These are phyloP conservation scores for Narcine bancroftii DNA, from an alignment of 2,113 vertebrate species.

Conservation along the genomic window DNA sequence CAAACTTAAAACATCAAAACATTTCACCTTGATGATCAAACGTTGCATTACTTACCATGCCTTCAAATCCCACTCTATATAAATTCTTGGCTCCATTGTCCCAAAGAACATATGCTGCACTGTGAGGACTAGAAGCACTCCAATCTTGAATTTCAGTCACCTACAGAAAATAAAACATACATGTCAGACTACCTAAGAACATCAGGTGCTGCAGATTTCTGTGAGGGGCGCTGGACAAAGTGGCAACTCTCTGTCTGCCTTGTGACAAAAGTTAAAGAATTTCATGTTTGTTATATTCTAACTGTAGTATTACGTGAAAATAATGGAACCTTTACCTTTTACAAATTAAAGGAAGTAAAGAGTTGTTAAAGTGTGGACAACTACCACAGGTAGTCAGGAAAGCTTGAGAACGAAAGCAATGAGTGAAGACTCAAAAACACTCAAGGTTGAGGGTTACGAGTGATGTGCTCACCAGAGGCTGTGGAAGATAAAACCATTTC, in stretches of 20 bases:
- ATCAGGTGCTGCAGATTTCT: too few species aligned
- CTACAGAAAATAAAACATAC: conserved; percentile 52
- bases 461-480: too few species aligned
- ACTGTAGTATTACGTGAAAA: too few species aligned
- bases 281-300: too few species aligned
- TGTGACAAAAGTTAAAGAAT: too few species aligned
- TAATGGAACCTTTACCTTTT: too few species aligned
- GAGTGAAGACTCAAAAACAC: background rate
- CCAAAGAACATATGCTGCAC: conserved; percentile 95
- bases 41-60: conserved; percentile 78
- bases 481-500: too few species aligned
- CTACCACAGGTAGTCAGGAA: background rate
- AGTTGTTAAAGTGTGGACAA: background rate
- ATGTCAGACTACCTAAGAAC: background rate
- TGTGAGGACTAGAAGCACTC: conserved; percentile 95
- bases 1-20: conserved; percentile 37
- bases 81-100: conserved; percentile 99
- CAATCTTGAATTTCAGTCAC: conserved; percentile 98
- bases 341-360: background rate
- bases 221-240: too few species aligned
- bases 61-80: conserved; percentile 96
- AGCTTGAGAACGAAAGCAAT: background rate
- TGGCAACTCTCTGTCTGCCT: too few species aligned
- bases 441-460: too few species aligned
- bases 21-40: background rate